phyloP scores from a whole-genome alignment of 1,140 invertebrate genomes.

The Calephelis nemesis region DNA sequence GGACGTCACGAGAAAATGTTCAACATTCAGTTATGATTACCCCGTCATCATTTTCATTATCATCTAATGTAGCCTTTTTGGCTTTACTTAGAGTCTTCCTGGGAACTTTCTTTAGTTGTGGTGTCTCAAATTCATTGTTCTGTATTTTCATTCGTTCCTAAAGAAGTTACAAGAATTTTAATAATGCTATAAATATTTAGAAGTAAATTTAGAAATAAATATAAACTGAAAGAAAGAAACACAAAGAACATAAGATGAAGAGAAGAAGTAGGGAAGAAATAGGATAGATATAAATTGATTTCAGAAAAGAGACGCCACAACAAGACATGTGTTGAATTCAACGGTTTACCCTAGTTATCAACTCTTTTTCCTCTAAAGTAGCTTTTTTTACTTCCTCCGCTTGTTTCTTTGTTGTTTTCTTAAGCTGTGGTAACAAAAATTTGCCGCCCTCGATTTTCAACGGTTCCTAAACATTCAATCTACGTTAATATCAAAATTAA shows the following conservation, averaged over 20 bases:
- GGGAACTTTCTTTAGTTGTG: conserved; percentile 23
- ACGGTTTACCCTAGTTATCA: conserved; percentile 79
- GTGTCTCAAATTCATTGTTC: conserved; percentile 20
- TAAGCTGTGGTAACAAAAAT: conserved; percentile 71
- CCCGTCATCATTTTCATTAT: conserved; percentile 19
- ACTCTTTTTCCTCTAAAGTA: conserved; percentile 62
- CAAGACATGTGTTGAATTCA: conserved; percentile 13
- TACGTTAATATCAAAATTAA: conserved; percentile 47
- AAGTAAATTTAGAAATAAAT: not conserved
- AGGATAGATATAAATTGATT: conserved; percentile 22
- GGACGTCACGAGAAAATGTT: conserved; percentile 18
- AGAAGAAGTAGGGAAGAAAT: conserved; percentile 1
- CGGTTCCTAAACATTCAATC: conserved; percentile 67
- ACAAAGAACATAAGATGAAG: not conserved
- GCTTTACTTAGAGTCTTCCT: conserved; percentile 19
- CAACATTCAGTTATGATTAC: conserved; percentile 14
- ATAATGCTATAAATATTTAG: not conserved
- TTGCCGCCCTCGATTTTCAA: conserved; percentile 67
- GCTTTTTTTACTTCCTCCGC: conserved; percentile 63
- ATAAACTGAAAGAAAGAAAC: not conserved
- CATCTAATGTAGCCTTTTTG: conserved; percentile 15
- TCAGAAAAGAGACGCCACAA: conserved; percentile 40
- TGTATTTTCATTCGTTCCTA: conserved; percentile 20
- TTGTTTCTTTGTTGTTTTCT: conserved; percentile 69
- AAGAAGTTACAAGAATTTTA: conserved; percentile 19